These are phyloP conservation scores for Cephus cinctus DNA, from an alignment of 1,140 invertebrate species.

Conservation along the genomic window DNA sequence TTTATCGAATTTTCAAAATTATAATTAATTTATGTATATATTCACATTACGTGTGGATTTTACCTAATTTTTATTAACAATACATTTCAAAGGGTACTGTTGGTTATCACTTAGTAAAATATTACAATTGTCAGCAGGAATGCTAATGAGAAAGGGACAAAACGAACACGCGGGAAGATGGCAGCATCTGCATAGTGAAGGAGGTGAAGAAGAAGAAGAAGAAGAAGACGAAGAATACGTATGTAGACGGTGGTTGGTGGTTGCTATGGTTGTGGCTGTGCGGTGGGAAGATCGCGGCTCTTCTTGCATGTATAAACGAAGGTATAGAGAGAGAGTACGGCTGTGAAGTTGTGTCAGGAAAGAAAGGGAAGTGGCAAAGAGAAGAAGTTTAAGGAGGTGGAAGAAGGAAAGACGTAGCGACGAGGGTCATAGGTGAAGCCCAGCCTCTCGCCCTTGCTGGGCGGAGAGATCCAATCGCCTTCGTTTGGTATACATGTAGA, in stretches of 20 bases:
- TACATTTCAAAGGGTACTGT: no score
- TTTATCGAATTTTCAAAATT: no score
- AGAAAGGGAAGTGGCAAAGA: conserved; percentile 21
- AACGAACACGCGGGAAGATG: conserved; percentile 29
- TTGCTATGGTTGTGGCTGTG: not conserved
- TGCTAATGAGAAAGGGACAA: conserved; percentile 27
- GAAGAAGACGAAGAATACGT: conserved; percentile 5
- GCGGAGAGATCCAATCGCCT: conserved; percentile 50
- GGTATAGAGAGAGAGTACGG: conserved; percentile 1
- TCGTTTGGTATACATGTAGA: conserved; percentile 28
- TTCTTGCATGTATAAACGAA: conserved; percentile 20
- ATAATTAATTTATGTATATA: conserved; percentile 1
- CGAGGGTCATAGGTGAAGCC: conserved; percentile 52
- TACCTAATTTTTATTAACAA: no score
- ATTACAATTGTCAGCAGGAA: no score
- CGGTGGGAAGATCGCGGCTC: conserved; percentile 7
- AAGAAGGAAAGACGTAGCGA: conserved; percentile 25
- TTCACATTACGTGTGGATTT: not conserved
- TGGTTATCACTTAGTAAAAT: no score
- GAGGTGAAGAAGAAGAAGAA: conserved; percentile 2
- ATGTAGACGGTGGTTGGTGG: conserved; percentile 13
- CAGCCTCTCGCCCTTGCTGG: conserved; percentile 49
- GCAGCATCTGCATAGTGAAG: conserved; percentile 18
- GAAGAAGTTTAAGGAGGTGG: conserved; percentile 21
- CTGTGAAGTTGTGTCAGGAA: conserved; percentile 4